A percentile compares a stretch with the other conserved stretches of the same genome.
Conservation (phyloP, 1,140 invertebrate species). For the Cryptotermes secundus region DNA sequence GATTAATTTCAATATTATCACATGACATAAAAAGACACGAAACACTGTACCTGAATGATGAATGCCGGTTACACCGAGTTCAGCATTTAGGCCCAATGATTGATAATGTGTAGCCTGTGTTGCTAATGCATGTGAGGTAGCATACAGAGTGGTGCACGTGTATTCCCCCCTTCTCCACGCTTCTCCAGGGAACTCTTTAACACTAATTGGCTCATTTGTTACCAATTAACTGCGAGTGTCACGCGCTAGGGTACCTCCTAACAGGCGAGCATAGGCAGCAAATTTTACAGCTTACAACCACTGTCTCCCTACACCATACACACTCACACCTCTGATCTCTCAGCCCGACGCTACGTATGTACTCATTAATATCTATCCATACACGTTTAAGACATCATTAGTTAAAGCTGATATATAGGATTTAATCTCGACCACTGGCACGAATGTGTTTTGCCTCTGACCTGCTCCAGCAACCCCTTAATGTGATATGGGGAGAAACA, state of each 20-base stretch:
- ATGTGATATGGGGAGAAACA: not conserved
- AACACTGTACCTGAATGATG: no score
- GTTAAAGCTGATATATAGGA: not conserved
- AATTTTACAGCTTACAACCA: no score
- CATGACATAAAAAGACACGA: no score
- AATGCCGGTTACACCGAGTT: no score
- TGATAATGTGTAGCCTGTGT: no score
- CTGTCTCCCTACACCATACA: no score
- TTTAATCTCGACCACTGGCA: not conserved
- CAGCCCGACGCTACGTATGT: not conserved
- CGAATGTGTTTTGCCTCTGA: not conserved
- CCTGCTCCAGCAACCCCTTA: not conserved
- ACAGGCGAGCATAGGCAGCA: no score
- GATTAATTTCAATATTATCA: no score
- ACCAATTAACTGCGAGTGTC: slow-evolving; percentile 28
- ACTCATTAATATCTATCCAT: slow-evolving; percentile 4
- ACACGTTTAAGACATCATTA: not conserved
- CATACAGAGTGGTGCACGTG: not conserved
- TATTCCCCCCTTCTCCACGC: not conserved
- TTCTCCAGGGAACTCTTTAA: slow-evolving; percentile 21
- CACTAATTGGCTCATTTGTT: slow-evolving; percentile 30
- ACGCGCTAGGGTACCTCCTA: not conserved
- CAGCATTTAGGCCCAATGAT: no score
- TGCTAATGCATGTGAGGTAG: no score
- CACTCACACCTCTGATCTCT: not conserved